Conservation (phyloP, 2,888 invertebrate species). For the Caenorhabditis macrosperma region DNA sequence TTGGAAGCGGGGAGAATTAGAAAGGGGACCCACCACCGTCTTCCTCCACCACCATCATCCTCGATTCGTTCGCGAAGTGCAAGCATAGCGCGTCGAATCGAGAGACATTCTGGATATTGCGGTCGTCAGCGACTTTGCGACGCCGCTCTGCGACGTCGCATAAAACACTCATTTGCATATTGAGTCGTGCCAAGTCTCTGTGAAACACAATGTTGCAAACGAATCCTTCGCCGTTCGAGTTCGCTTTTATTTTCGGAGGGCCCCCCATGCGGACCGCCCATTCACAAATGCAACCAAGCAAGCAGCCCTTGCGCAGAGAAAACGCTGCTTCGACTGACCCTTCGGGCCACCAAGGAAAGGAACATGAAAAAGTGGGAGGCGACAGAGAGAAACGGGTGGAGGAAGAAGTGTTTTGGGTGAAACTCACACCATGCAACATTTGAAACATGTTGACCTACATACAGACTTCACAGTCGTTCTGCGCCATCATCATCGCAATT, state of each 20-base stretch:
- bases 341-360: constrained; percentile 35
- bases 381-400: constrained; percentile 42
- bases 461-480: constrained; percentile 22
- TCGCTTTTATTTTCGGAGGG: constrained; percentile 49
- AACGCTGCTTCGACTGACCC: constrained; percentile 35
- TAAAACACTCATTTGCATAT: constrained; percentile 60
- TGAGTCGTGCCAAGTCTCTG: constrained; percentile 54
- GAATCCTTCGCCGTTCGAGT: constrained; percentile 58
- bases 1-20: not conserved
- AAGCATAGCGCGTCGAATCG: constrained; percentile 48
- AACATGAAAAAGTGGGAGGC: constrained; percentile 49
- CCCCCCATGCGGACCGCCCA: constrained; percentile 39
- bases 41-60: constrained; percentile 45
- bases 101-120: constrained; percentile 48
- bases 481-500: constrained; percentile 18
- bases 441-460: constrained; percentile 58
- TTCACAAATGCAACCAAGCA: constrained; percentile 58
- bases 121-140: constrained; percentile 12
- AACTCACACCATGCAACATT: constrained; percentile 59
- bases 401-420: constrained; percentile 46
- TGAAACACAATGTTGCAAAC: constrained; percentile 59
- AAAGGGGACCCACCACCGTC: constrained; percentile 31
- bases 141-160: constrained; percentile 49
- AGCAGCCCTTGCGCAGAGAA: constrained; percentile 29
- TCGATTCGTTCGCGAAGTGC: constrained; percentile 55